These are phyloP conservation scores for Etheostoma nigrum DNA, from an alignment of 2,797 vertebrate genomes.

Conservation along the genomic window DNA sequence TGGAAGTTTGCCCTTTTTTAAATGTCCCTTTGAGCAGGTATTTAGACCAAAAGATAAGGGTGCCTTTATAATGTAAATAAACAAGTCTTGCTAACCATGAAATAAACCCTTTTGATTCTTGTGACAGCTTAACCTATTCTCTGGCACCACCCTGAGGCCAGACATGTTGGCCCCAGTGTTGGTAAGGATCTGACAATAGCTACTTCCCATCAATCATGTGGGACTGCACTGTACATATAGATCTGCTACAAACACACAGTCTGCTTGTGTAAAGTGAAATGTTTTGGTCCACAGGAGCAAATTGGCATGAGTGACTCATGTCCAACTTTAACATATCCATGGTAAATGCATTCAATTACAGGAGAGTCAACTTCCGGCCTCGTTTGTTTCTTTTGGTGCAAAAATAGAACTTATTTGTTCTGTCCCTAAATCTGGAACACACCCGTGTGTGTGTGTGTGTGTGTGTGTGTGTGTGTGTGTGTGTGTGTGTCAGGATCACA, in stretches of 20 bases:
- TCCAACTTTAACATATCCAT: not conserved
- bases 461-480: constrained; percentile 11
- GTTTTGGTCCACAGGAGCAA: not conserved
- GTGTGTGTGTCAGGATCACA: constrained; percentile 22
- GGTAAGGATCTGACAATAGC: not conserved
- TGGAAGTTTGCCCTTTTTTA: not conserved
- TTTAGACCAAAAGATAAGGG: not conserved
- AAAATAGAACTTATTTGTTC: constrained; percentile 70
- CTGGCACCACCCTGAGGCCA: not conserved
- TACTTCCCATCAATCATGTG: not conserved
- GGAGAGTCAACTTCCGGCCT: constrained; percentile 54
- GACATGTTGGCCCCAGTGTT: no score
- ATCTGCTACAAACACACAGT: not conserved
- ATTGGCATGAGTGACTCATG: not conserved
- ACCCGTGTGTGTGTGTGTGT: constrained; percentile 6
- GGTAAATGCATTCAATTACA: constrained; percentile 43
- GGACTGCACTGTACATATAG: not conserved
- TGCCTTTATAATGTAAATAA: no score
- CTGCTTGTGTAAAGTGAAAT: not conserved
- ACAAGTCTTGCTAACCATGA: not conserved
- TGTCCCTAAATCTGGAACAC: constrained; percentile 48
- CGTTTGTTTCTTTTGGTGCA: constrained; percentile 63
- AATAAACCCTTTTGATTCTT: not conserved
- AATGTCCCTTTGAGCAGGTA: not conserved
- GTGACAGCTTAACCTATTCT: not conserved